These are phyloP conservation scores for Hydrophis major DNA, from an alignment of 2,797 vertebrate species.

Conservation along the genomic window DNA sequence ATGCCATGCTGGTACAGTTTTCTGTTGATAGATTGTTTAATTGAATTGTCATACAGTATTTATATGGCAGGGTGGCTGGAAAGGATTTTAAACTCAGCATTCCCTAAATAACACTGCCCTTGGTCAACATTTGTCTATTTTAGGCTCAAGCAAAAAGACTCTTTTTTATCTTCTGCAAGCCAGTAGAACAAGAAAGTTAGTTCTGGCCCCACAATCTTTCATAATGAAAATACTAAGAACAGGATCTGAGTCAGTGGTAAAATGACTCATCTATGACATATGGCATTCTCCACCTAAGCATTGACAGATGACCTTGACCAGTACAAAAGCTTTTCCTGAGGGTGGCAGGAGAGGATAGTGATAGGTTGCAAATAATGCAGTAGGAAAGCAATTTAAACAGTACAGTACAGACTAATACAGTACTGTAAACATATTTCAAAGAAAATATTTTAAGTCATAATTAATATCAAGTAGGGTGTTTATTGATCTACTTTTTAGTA, in stretches of 20 bases:
- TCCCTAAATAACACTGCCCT: background rate
- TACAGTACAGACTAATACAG: background rate
- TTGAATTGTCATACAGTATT: background rate
- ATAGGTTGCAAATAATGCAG: background rate
- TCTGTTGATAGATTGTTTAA: background rate
- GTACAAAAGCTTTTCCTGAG: background rate
- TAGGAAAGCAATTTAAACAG: background rate
- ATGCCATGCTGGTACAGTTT: background rate
- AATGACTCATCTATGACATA: conserved; percentile 11
- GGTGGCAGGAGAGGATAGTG: background rate
- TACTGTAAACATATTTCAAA: background rate
- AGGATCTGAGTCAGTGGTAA: conserved; percentile 15
- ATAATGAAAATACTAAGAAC: conserved; percentile 1
- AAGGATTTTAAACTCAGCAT: background rate
- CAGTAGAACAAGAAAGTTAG: background rate
- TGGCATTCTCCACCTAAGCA: conserved; percentile 3
- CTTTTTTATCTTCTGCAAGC: background rate
- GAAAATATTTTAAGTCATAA: background rate
- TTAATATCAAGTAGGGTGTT: background rate
- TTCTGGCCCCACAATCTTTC: background rate
- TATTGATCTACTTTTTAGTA: background rate
- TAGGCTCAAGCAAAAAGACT: background rate
- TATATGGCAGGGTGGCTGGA: background rate
- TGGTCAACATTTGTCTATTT: background rate
- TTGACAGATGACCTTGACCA: conserved; percentile 8